Evolutionary conservation across 2,888 invertebrate species (phyloP), one percentile per base, ranked within the genome.

Genomic region (Limnephilus rhombicus): DNA sequence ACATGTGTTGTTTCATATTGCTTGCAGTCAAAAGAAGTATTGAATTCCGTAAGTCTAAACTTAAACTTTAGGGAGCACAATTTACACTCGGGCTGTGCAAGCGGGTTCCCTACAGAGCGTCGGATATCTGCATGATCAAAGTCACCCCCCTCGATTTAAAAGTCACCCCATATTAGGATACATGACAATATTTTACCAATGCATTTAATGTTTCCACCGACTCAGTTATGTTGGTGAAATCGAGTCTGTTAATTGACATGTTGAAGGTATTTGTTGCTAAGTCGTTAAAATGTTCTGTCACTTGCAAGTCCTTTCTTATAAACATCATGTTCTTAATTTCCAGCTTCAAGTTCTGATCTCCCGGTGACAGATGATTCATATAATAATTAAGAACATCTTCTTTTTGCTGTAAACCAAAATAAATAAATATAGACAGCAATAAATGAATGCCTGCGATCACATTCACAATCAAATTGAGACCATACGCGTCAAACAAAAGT

Each of bases 311-410:
- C 4, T 94, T 94, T 53, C 94, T 94, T 81, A 96, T 89, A 86
- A 95, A 94, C 31, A 96, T 94, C 18, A 95, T 95, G 2, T 95
- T 94, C 0, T 95, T 94, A 94, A 95, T 95, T 18, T 95, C 95
- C 92, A 96, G 95, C 92, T 95, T 95, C 0, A 96, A 93, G 13
- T 94, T 94, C 1, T 94, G 94, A 53, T 94, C 94, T 7, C 95
- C 94, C 12, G 92, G 93, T 0, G 96, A 96, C 18, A 96, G 94
- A 85, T 94, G 94, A 11, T 95, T 94, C 89, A 95, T 93, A 34
- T 95, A 94, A 81, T 94, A 93, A 88, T 94, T 94, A 86, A 96
- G 94, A 18, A 95, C 92, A 53, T 94, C 93, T 93, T 95, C 94
- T 94, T 94, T 95, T 31, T 95, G 95, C 95, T 96, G 94, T 90